Conservation (phyloP, 2,888 invertebrate species). For the Sisyra nigra region DNA sequence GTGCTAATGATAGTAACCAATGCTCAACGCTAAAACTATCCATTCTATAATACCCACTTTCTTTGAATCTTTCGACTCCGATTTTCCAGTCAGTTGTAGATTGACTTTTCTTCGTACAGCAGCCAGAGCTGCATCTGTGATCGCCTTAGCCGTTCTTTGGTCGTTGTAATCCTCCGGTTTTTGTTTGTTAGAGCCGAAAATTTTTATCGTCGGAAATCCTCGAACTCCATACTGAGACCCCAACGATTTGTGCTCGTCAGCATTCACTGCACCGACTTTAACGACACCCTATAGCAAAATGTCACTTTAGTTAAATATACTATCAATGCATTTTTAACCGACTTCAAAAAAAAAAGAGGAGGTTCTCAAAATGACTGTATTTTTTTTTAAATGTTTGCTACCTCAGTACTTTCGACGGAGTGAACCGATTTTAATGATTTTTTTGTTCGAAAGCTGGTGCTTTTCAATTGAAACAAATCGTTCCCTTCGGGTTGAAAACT, state of each 20-base stretch:
- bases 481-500: no score
- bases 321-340: background rate
- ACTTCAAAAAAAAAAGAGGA: no score
- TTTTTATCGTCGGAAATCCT: conserved; percentile 93
- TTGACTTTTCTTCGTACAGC: conserved; percentile 62
- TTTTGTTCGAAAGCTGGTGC: no score
- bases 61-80: conserved; percentile 9
- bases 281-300: conserved; percentile 53
- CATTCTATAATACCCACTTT: conserved; percentile 5
- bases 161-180: conserved; percentile 76
- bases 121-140: conserved; percentile 73
- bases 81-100: conserved; percentile 43
- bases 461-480: no score
- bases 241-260: conserved; percentile 72
- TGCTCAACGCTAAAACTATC: no score
- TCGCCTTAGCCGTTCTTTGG: conserved; percentile 65
- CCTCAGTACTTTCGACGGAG: no score
- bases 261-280: conserved; percentile 89
- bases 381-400: no score
- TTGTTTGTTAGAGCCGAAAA: conserved; percentile 73
- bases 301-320: background rate
- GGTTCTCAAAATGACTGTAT: no score
- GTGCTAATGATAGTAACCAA: no score
- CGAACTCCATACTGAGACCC: conserved; percentile 64
- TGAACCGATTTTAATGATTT: no score